Evolutionary conservation across 2,113 vertebrate genomes (phyloP).

Genomic region (Lontra canadensis): DNA sequence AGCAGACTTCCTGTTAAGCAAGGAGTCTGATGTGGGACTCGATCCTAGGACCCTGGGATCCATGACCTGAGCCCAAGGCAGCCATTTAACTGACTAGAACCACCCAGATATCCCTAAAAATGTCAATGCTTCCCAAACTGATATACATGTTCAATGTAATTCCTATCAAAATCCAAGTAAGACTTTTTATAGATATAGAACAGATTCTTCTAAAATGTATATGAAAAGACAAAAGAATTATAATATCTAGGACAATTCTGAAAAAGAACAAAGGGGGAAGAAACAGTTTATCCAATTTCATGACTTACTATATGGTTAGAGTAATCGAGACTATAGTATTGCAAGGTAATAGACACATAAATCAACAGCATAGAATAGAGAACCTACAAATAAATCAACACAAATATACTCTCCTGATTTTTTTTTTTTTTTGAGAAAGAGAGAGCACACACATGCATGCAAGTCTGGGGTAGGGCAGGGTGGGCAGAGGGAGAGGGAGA

Average conservation of each 20-base stretch:
- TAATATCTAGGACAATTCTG: background rate
- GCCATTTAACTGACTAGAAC: background rate
- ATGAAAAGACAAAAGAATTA: background rate
- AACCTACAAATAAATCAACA: background rate
- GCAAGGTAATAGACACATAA: background rate
- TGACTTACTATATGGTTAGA: background rate
- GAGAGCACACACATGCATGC: no score
- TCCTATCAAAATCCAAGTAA: background rate
- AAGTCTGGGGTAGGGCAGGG: no score
- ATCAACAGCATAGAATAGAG: background rate
- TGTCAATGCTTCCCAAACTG: background rate
- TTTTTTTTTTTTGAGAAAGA: background rate
- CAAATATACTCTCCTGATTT: background rate
- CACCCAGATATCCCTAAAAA: background rate
- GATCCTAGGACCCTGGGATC: no score
- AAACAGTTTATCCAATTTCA: background rate
- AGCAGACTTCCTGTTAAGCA: no score
- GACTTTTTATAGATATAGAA: background rate
- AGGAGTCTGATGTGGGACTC: no score
- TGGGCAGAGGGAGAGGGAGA: no score
- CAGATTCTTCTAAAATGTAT: background rate
- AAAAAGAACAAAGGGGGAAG: background rate
- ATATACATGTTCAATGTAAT: background rate
- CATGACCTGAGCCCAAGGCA: background rate
- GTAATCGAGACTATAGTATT: background rate